Evolutionary conservation across 2,113 vertebrate species (phyloP).

Genomic region (Brachypodius melanocephalos): DNA sequence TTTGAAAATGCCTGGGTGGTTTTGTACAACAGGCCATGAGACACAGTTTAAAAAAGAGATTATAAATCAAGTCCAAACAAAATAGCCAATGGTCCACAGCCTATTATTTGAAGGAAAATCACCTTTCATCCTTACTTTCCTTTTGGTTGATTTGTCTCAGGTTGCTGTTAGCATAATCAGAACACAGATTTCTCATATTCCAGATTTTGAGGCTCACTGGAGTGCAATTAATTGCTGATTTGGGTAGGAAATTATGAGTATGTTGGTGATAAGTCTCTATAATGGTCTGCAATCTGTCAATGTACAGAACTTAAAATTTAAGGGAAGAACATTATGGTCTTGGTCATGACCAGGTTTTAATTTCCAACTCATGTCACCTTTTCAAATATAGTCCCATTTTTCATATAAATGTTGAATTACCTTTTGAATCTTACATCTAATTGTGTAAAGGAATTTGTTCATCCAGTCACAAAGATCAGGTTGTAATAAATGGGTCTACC

Average conservation of each 20-base stretch:
- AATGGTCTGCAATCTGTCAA: neutral
- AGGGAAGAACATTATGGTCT: accelerated
- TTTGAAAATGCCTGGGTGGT: neutral
- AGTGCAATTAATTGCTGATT: neutral
- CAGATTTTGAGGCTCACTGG: neutral
- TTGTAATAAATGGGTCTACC: neutral
- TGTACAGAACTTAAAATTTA: neutral
- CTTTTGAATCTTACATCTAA: neutral
- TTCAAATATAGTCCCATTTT: neutral
- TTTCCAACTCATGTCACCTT: neutral
- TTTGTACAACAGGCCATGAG: neutral
- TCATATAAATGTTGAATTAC: neutral
- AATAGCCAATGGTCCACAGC: neutral
- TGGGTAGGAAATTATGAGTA: neutral
- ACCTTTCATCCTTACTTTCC: neutral
- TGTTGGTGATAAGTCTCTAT: neutral
- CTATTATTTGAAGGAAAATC: neutral
- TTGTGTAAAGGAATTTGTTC: neutral
- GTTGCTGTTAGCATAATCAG: neutral
- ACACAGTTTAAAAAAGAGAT: neutral
- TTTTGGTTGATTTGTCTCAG: neutral
- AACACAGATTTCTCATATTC: neutral
- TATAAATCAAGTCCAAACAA: neutral
- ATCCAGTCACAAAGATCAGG: neutral
- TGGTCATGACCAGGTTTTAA: neutral